Evolutionary conservation across 1,140 invertebrate species (phyloP).

Genomic region (Maniola jurtina): DNA sequence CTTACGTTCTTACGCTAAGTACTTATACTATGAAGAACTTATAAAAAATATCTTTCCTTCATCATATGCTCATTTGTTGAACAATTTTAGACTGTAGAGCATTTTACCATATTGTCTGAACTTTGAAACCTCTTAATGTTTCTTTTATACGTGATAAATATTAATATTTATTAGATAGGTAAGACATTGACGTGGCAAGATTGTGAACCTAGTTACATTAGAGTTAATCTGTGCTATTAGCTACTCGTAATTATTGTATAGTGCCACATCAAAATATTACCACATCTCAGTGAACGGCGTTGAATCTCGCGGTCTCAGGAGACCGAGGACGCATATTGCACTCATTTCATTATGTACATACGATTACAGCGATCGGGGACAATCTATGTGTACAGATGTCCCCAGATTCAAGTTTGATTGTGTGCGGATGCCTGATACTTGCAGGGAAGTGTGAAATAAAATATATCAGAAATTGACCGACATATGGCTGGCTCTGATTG

Average conservation of each 20-base stretch:
- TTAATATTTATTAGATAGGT: no score
- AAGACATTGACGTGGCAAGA: no score
- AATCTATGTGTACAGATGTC: slow-evolving; percentile 54
- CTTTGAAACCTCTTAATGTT: no score
- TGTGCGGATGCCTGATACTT: slow-evolving; percentile 28
- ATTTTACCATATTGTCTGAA: neutral
- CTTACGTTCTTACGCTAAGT: no score
- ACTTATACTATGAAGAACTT: neutral
- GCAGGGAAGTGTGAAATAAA: slow-evolving; percentile 8
- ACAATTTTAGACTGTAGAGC: neutral
- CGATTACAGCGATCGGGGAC: slow-evolving; percentile 55
- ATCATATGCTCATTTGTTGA: no score
- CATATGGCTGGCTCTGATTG: neutral
- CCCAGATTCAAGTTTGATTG: slow-evolving; percentile 35
- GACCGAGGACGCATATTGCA: slow-evolving; percentile 66
- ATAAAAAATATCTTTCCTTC: neutral
- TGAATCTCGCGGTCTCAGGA: slow-evolving; percentile 40
- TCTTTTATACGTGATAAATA: no score
- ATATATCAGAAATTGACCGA: slow-evolving; percentile 1
- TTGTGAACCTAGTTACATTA: no score
- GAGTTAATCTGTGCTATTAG: no score
- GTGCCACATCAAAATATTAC: slow-evolving; percentile 36
- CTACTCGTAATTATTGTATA: no score
- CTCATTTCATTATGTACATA: slow-evolving; percentile 76
- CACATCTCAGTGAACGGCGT: slow-evolving; percentile 16